Base-by-base conservation (phyloP, 2,888 invertebrate genomes). In the Drosophila stalkeri region DNA sequence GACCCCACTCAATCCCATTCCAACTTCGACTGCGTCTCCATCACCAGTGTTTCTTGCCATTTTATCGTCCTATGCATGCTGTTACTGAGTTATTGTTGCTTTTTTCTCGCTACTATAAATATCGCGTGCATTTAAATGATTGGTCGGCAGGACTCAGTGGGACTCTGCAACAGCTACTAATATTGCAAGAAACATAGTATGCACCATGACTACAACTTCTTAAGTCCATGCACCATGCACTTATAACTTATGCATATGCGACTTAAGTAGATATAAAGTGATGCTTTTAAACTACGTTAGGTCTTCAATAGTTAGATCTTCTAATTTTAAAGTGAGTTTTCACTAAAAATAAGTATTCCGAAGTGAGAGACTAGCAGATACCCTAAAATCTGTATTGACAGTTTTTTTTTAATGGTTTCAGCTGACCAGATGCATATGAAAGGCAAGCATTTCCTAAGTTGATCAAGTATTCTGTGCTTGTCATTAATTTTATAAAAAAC, bases 81-180 rank as follows among this genome's bases (percentile, higher is more conserved):
- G 85, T 52, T 77, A 65, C 61, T 72, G 69, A 75, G 83, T 73
- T 72, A 64, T 70, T 70, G 71, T 71, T 68, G 55, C 57, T 69
- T 59, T 75, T 63, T 65, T 72, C 49, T 47, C 56, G 57, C 61
- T 61, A 27, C 65, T 69, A 60, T 51, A 78, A 73, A 85, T 76
- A 86, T 87, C 90, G 86, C 86, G 86, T 87, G 86, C 90, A 87
- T 84, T 88, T 87, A 89, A 87, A 87, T 87, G 89, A 87, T 87
- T 87, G 90, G 80, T 80, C 88, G 80, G 81, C 54, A 69, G 64
- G 63, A 71, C 77, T 47, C 72, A 68, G 60, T 72, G 76, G 72
- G 57, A 66, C 75, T 75, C 72, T 75, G 79, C 76, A 79, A 71
- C 74, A 72, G 69, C 65, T 72, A 51, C 70, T 65, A 70, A 68